Conservation (phyloP, 2,797 vertebrate genomes). For the Neosalanx taihuensis region DNA sequence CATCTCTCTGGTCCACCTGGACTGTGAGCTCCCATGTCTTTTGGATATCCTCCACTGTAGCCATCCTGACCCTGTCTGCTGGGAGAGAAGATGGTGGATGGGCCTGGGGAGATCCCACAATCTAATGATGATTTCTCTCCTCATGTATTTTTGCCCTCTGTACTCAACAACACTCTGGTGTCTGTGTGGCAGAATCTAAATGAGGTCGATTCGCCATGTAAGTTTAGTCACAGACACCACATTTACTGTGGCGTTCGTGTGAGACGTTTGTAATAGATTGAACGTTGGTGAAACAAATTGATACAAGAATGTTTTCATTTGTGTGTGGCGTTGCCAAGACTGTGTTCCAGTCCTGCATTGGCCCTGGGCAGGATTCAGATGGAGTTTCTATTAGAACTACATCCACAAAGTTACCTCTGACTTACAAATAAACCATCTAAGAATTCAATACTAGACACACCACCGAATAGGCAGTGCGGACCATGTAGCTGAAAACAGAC, state of each 20-base stretch:
- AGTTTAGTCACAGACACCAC: no score
- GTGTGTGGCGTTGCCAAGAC: background rate
- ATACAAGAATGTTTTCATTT: background rate
- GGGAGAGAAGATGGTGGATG: constrained; percentile 7
- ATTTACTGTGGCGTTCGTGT: no score
- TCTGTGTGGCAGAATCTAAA: no score
- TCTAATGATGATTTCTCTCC: background rate
- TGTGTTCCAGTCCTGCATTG: background rate
- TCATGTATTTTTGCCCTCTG: background rate
- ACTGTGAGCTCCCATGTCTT: constrained; percentile 88
- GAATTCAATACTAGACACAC: constrained; percentile 17
- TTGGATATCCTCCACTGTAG: constrained; percentile 73
- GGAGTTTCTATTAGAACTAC: constrained; percentile 41
- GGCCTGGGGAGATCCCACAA: background rate
- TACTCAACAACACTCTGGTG: background rate
- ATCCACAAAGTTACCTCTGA: constrained; percentile 31
- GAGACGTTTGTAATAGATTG: no score
- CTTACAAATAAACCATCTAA: constrained; percentile 46
- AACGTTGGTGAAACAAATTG: no score
- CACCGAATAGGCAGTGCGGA: background rate
- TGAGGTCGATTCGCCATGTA: no score
- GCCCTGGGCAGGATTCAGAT: background rate
- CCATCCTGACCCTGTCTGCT: constrained; percentile 70
- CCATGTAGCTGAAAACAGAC: background rate
- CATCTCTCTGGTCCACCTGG: constrained; percentile 78